phyloP scores from a whole-genome alignment of 2,888 invertebrate species.

The Drymonia ruficornis region DNA sequence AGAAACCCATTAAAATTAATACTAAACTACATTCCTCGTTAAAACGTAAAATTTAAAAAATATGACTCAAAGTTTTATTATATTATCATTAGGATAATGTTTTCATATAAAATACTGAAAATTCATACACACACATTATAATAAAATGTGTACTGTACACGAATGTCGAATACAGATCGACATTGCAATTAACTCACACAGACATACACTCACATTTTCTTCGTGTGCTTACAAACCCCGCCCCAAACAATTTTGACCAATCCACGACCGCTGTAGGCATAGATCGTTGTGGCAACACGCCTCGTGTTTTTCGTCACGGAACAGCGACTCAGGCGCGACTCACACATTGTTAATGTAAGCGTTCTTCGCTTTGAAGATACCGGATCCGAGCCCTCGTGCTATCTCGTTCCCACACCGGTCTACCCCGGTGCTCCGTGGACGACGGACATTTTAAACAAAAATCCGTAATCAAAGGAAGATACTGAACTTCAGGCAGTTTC shows the following conservation, averaged over 20 bases:
- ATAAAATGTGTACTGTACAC: conserved; percentile 69
- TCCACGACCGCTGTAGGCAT: conserved; percentile 66
- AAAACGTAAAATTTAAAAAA: conserved; percentile 4
- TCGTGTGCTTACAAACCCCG: conserved; percentile 77
- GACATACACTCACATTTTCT: conserved; percentile 56
- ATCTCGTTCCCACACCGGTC: conserved; percentile 68
- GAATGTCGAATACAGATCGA: conserved; percentile 71
- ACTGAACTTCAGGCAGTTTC: conserved; percentile 11
- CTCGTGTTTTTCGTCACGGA: conserved; percentile 82
- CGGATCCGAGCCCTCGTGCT: conserved; percentile 70
- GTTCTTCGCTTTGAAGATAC: conserved; percentile 78
- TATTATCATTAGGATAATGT: conserved; percentile 1
- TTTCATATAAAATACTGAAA: conserved; percentile 55
- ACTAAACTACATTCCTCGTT: not conserved
- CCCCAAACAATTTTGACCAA: conserved; percentile 79
- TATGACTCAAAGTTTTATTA: not conserved
- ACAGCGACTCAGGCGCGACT: conserved; percentile 84
- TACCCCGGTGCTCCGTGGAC: conserved; percentile 26
- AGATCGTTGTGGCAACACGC: conserved; percentile 82
- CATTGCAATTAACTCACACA: conserved; percentile 82
- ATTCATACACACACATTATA: conserved; percentile 61
- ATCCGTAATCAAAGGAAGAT: conserved; percentile 13
- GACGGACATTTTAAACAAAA: conserved; percentile 16
- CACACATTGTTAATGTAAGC: conserved; percentile 81
- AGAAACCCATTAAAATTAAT: too few relatives aligned